Conservation (phyloP, 2,797 vertebrate genomes). For the Danio jaintianensis region DNA sequence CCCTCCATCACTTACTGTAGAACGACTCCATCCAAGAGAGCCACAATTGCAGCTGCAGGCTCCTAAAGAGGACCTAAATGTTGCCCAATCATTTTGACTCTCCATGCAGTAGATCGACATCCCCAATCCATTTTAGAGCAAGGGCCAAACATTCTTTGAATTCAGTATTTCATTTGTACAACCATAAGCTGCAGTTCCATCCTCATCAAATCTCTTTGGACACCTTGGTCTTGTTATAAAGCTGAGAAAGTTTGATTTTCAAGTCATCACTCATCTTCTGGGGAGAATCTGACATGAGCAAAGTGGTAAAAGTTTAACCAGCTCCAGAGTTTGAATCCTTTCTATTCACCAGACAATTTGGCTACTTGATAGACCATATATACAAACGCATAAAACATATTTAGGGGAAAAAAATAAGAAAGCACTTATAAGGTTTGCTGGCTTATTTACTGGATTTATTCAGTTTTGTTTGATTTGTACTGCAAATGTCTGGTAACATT, state of each 20-base stretch:
- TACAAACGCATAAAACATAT: no score
- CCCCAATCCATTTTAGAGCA: not conserved
- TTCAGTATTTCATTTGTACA: not conserved
- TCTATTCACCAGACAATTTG: no score
- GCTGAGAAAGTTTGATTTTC: not conserved
- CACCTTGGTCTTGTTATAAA: not conserved
- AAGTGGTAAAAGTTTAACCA: not conserved
- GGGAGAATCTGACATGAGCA: not conserved
- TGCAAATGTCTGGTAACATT: no score
- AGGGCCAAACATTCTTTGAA: not conserved
- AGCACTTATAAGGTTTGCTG: no score
- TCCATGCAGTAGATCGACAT: not conserved
- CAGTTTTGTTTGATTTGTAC: no score
- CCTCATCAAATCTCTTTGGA: not conserved
- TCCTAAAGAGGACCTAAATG: slow-evolving; percentile 3
- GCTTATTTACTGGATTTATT: no score
- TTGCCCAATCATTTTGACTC: not conserved
- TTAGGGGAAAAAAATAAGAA: no score
- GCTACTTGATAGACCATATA: no score
- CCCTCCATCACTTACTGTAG: slow-evolving; percentile 15
- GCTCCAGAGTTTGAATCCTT: no score
- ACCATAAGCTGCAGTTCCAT: not conserved
- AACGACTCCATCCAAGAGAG: not conserved
- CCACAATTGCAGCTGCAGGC: not conserved
- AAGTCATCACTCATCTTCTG: not conserved